phyloP scores from a whole-genome alignment of 2,113 vertebrate species.

The Stomatorhinus ivindoensis region DNA sequence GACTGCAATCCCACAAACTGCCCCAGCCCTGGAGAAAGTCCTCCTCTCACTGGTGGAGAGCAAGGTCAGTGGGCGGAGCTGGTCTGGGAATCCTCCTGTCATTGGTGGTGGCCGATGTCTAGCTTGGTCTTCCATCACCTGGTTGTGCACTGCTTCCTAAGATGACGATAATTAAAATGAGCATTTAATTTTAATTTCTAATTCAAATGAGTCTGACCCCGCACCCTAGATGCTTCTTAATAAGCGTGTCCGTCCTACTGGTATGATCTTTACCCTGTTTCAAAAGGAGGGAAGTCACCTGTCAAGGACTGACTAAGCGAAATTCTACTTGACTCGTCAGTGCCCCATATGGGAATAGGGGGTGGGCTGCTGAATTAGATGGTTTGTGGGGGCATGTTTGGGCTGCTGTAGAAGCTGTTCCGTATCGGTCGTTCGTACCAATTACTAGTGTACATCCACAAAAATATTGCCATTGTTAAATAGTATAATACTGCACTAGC shows the following conservation, averaged over 20 bases:
- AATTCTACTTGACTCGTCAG: not conserved
- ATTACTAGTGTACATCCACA: not conserved
- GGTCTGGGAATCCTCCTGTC: not conserved
- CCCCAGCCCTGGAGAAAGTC: constrained; percentile 80
- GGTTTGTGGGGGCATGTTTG: not conserved
- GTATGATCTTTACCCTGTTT: not conserved
- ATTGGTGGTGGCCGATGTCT: not conserved
- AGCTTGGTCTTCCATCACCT: not conserved
- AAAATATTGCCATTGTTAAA: not conserved
- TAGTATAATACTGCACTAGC: not conserved
- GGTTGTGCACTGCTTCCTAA: not conserved
- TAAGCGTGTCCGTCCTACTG: not conserved
- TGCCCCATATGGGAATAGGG: not conserved
- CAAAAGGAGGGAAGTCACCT: not conserved
- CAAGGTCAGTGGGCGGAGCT: constrained; percentile 65
- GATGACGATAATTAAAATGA: not conserved
- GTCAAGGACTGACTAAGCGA: not conserved
- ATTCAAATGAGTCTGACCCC: not conserved
- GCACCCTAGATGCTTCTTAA: not conserved
- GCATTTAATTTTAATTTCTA: not conserved
- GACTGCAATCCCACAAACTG: constrained; percentile 65
- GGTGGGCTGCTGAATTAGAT: not conserved
- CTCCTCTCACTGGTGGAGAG: constrained; percentile 86
- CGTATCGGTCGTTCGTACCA: not conserved
- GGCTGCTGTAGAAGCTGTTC: not conserved